Conservation (phyloP, 2,113 vertebrate genomes). For the Choloepus hoffmanni region DNA sequence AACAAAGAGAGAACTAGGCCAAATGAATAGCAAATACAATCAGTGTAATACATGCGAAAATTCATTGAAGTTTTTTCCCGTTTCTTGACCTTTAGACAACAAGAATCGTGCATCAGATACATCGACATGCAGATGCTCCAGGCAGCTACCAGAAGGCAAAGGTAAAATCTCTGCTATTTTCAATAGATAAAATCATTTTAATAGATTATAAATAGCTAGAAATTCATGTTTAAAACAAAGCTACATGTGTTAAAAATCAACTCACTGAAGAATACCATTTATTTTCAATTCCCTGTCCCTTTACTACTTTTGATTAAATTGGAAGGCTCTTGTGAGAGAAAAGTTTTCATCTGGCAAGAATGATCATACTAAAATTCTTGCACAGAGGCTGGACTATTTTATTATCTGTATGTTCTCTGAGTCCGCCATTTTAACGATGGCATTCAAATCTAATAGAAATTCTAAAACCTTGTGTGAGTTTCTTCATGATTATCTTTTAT, state of each 20-base stretch:
- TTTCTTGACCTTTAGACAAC: not conserved
- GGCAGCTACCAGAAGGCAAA: not conserved
- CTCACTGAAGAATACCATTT: not conserved
- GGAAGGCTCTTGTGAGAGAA: not conserved
- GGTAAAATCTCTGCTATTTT: not conserved
- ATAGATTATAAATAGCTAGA: not conserved
- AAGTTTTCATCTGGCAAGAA: not conserved
- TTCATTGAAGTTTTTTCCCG: not conserved
- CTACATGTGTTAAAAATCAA: not conserved
- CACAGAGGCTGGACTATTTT: not conserved
- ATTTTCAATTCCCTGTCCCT: not conserved
- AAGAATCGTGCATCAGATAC: not conserved
- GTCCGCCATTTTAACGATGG: slow-evolving; percentile 39
- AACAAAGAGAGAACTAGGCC: not conserved
- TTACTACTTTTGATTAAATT: not conserved
- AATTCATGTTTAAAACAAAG: slow-evolving; percentile 8
- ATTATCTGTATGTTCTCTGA: not conserved
- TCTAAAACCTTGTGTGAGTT: slow-evolving; percentile 32
- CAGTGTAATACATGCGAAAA: not conserved
- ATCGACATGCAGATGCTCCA: not conserved
- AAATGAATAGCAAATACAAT: not conserved
- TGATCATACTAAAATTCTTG: not conserved
- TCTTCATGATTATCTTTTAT: not conserved
- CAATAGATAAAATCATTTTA: not conserved
- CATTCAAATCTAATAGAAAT: slow-evolving; percentile 59